phyloP scores from a whole-genome alignment of 1,140 invertebrate genomes.

The Paramacrobiotus metropolitanus region DNA sequence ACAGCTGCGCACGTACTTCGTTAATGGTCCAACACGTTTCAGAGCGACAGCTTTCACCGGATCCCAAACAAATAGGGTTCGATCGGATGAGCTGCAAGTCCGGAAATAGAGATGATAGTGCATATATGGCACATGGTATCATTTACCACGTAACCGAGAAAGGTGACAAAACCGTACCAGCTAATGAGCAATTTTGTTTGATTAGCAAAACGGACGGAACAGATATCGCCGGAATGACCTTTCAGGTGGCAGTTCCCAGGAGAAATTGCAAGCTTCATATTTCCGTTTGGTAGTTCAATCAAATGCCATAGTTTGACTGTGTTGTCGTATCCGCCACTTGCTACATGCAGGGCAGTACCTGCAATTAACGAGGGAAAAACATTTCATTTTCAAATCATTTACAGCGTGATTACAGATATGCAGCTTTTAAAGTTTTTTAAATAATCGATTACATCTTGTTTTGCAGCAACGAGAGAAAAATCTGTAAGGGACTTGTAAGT shows the following conservation, averaged over 20 bases:
- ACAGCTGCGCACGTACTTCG: neutral
- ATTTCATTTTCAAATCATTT: neutral
- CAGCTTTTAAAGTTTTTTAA: too few relatives aligned
- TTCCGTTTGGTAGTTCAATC: conserved; percentile 1
- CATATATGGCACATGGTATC: too few relatives aligned
- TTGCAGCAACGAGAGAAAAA: too few relatives aligned
- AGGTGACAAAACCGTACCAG: neutral
- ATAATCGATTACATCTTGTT: too few relatives aligned
- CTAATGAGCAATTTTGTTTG: neutral
- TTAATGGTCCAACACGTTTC: neutral
- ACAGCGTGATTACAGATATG: neutral
- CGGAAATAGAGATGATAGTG: too few relatives aligned
- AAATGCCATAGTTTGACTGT: conserved; percentile 21
- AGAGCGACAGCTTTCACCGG: neutral
- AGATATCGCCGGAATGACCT: neutral
- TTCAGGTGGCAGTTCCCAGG: neutral
- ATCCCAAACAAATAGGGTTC: neutral
- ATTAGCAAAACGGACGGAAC: neutral
- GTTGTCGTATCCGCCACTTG: conserved; percentile 20
- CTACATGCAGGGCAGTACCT: conserved; percentile 11
- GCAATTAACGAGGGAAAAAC: too few relatives aligned
- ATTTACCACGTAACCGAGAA: neutral
- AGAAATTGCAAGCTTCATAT: neutral
- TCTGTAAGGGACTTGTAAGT: too few relatives aligned
- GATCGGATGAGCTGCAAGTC: conserved; percentile 1